These are phyloP conservation scores for Hanleya hanleyi DNA, from an alignment of 2,888 invertebrate genomes.

Conservation along the genomic window DNA sequence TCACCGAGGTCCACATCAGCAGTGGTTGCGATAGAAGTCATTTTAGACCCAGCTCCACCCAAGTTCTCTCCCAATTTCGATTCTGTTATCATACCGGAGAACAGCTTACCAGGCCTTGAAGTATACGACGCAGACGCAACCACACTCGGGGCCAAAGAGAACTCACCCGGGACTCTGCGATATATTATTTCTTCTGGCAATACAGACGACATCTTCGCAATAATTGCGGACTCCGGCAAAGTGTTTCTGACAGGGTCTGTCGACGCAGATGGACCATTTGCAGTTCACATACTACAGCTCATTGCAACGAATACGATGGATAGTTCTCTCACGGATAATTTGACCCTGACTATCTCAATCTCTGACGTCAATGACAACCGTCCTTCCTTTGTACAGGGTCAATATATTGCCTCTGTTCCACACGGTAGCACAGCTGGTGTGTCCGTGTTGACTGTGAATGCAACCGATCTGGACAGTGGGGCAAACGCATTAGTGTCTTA, in stretches of 20 bases:
- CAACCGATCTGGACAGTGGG: neutral
- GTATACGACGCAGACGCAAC: conserved; percentile 50
- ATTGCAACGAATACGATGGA: neutral
- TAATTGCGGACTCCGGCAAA: neutral
- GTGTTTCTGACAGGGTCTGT: neutral
- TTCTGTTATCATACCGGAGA: conserved; percentile 37
- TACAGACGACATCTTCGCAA: neutral
- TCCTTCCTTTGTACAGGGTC: neutral
- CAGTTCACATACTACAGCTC: neutral
- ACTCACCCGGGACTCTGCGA: conserved; percentile 19
- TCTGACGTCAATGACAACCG: neutral
- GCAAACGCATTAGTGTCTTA: neutral
- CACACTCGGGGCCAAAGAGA: conserved; percentile 42
- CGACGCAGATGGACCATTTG: neutral
- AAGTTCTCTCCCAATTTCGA: conserved; percentile 27
- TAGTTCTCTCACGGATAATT: neutral
- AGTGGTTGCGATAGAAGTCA: conserved; percentile 43
- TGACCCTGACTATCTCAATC: neutral
- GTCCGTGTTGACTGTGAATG: neutral
- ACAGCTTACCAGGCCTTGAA: conserved; percentile 30
- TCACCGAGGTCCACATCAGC: conserved; percentile 31
- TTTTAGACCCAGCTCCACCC: conserved; percentile 39
- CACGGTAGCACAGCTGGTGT: neutral
- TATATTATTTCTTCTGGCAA: neutral
- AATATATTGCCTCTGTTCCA: neutral